Evolutionary conservation across 2,797 vertebrate species (phyloP).

Genomic region (Enteromius viviparus): DNA sequence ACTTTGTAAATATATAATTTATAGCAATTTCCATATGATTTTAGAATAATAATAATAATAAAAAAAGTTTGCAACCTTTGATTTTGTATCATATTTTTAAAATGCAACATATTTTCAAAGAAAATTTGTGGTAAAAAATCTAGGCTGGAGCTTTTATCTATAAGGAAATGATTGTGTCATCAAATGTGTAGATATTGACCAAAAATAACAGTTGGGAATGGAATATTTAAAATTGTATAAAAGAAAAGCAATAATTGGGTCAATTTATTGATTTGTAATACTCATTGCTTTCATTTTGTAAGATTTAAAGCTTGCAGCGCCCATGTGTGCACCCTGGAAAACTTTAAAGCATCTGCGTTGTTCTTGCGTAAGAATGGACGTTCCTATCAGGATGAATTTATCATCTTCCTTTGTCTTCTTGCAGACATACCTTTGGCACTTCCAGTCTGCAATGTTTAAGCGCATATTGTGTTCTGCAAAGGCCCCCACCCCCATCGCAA

Average conservation of each 20-base stretch:
- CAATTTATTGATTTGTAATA: not conserved
- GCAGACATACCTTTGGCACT: slow-evolving; percentile 44
- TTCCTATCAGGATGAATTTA: slow-evolving; percentile 1
- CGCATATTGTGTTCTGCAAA: slow-evolving; percentile 57
- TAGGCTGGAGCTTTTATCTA: not conserved
- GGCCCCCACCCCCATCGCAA: slow-evolving; percentile 34
- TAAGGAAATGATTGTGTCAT: not conserved
- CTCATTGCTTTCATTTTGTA: not conserved
- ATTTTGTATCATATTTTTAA: not conserved
- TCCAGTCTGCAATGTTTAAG: slow-evolving; percentile 53
- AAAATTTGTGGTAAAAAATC: not conserved
- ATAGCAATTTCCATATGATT: not conserved
- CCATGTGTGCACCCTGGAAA: not conserved
- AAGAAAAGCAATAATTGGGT: not conserved
- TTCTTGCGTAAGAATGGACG: not conserved
- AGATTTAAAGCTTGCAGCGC: not conserved
- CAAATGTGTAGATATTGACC: not conserved
- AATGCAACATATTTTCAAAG: not conserved
- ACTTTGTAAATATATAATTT: not conserved
- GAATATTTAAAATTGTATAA: not conserved
- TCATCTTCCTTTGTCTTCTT: slow-evolving; percentile 20
- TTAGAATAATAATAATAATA: not conserved
- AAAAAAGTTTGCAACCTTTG: not conserved
- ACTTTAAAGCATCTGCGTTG: not conserved
- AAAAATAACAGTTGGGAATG: not conserved